A percentile compares a stretch with the other conserved stretches of the same genome.
phyloP scores from a whole-genome alignment of 2,888 invertebrate genomes.

The Nomada goodeniana region DNA sequence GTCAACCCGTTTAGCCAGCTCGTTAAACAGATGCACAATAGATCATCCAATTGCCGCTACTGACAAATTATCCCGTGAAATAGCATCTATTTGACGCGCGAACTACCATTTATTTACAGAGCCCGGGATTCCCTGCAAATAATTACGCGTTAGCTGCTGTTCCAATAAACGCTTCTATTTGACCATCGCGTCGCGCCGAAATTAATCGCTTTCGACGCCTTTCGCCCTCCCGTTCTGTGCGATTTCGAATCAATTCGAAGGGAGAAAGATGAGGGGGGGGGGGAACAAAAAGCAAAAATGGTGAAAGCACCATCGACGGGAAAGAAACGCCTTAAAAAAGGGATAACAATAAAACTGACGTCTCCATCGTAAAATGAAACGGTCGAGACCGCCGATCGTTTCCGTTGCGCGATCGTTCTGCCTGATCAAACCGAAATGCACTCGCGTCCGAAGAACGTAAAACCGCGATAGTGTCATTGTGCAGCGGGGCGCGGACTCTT shows the following conservation, averaged over 20 bases:
- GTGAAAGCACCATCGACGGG: background rate
- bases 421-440: too few relatives aligned
- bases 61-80: conserved; percentile 26
- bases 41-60: conserved; percentile 10
- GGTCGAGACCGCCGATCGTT: background rate
- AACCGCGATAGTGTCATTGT: background rate
- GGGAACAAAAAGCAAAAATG: background rate
- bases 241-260: background rate
- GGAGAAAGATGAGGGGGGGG: too few relatives aligned
- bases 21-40: background rate
- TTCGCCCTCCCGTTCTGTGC: background rate
- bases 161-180: background rate
- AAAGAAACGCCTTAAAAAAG: background rate
- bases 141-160: conserved; percentile 8
- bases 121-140: conserved; percentile 23
- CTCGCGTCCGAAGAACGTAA: background rate
- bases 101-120: conserved; percentile 25
- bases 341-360: background rate
- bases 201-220: background rate
- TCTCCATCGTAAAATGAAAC: background rate
- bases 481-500: background rate
- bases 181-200: conserved; percentile 1
- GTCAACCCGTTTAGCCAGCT: background rate
- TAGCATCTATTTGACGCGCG: conserved; percentile 22
- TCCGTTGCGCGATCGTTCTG: background rate